Evolutionary conservation across 1,140 invertebrate species (phyloP), one percentile per base, ranked within the genome.

Genomic region (Calliphora vicina): DNA sequence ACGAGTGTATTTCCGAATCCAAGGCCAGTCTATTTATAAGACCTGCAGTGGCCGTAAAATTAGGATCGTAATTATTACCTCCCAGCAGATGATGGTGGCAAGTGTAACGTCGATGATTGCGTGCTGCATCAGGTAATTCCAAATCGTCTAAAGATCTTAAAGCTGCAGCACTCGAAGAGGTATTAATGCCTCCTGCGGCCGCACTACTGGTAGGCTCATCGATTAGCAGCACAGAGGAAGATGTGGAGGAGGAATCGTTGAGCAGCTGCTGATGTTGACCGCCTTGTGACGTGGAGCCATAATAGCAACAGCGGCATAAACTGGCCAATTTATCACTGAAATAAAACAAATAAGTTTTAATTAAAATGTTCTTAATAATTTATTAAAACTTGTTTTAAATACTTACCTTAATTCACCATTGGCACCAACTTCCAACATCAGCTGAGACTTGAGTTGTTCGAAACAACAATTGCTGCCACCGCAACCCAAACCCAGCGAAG

Each of bases 121-220:
- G 84, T 12, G 85, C 80, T 8, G 87, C 82, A 73, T 92, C 91
- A 74, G 81, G 90, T 74, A 91, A 86, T 82, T 93, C 92, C 43
- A 93, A 84, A 86, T 94, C 94, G 87, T 94, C 94, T 26, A 93
- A 89, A 13, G 93, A 93, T 43, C 93, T 91, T 50, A 94, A 87
- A 3, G 93, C 93, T 15, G 87, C 87, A 15, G 88, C 87, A 23
- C 80, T 80, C 2, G 80, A 81, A 9, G 88, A 89, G 42, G 86
- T 87, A 73, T 87, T 87, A 13, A 72, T 72, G n/a, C 74, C 74
- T 6, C 72, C 72, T 9, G 27, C 35, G 12, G 15, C 50, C n/a
- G 86, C 81, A n/a, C 84, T 83, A 9, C 84, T 83, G 0, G 84
- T 42, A 85, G 91, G 84, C 86, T 87, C 88, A 84, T 94, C 93